Evolutionary conservation across 2,113 vertebrate genomes (phyloP), one percentile per base, ranked within the genome.

Genomic region (Solea senegalensis): DNA sequence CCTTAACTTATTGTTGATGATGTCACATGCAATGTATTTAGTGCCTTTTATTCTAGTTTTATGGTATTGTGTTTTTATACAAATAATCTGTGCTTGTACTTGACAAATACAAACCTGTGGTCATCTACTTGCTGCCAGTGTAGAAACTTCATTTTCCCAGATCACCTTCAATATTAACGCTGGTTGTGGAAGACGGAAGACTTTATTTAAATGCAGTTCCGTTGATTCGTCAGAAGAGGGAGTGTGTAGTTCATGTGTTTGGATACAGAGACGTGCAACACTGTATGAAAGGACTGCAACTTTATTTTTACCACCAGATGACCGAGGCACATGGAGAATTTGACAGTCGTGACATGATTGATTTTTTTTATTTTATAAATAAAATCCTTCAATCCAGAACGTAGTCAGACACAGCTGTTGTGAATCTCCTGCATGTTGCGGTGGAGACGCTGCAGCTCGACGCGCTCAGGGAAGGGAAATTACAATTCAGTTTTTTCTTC

Each of bases 201-300:
- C 40, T 27, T 28, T 34, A 56, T 67, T 55, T 26, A 16, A 46
- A 48, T 4, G 11, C 34, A 82, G 65, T 83, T 79, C 53, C 60
- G 41, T 13, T 40, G 14, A 14, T 3, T 0, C 28, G 1, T 46
- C 87, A 83, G 48, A 27, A 81, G 90, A 59, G 72, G 80, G 85
- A 41, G 72, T 45, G 15, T 28, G 14, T 15, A 48, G 28, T 4
- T 63, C 53, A 68, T 43, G 28, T 46, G 13, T 50, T 7, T 28
- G 27, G n/a, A 48, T 7, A 9, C 16, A 7, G 26, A 54, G 6
- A 8, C 1, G 16, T 9, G 5, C 12, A 49, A 40, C 11, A 7
- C 9, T 10, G 9, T 34, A 15, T 21, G 10, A 53, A 44, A 55
- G 27, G 4, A 78, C 8, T 11, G 7, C 16, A 53, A 9, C 26